Base-by-base conservation (phyloP, 2,888 invertebrate species). In the Drosophila falleni region DNA sequence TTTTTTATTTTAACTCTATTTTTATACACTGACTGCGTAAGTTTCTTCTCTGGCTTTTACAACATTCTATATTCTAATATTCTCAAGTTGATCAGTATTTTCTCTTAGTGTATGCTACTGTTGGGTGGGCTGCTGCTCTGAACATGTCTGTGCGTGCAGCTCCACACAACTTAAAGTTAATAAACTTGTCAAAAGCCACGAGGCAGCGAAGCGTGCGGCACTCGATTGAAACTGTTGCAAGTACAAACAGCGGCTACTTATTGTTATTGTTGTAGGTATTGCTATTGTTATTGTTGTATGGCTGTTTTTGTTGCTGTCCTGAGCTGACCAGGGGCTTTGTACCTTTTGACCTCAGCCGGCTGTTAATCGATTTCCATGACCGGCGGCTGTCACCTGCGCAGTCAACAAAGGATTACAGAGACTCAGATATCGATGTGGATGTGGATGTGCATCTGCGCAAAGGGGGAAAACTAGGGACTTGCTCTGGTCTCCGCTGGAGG, bases 111-210 rank as follows among this genome's bases (percentile, higher is more conserved):
- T 35, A 62, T 15, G 37, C 10, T 15, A 5, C 33, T 67, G 46
- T 68, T 23, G 71, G 51, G 29, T 67, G 56, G 60, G 50, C 33
- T 42, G 33, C 16, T 35, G 51, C 8, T 42, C 39, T 15, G 50
- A 53, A 35, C 60, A 31, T 69, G 58, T 63, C 60, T 74, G 76
- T 71, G 66, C 63, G 46, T 42, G 51, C 60, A 54, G 42, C 39
- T 53, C 58, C 58, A 58, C 46, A 65, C 68, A 80, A 82, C 80
- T 85, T 90, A 90, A 90, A 82, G 81, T 85, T 90, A 89, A 89
- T 90, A 87, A 87, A 89, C 82, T 89, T 83, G 86, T 89, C 87
- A 82, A 80, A 80, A 71, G 68, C 50, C 65, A 55, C 50, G 35
- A 71, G 55, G 63, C 66, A 81, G 39, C 61, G 65, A 71, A 79